These are phyloP conservation scores for Agrotis ipsilon DNA, from an alignment of 2,888 invertebrate species.

Conservation along the genomic window DNA sequence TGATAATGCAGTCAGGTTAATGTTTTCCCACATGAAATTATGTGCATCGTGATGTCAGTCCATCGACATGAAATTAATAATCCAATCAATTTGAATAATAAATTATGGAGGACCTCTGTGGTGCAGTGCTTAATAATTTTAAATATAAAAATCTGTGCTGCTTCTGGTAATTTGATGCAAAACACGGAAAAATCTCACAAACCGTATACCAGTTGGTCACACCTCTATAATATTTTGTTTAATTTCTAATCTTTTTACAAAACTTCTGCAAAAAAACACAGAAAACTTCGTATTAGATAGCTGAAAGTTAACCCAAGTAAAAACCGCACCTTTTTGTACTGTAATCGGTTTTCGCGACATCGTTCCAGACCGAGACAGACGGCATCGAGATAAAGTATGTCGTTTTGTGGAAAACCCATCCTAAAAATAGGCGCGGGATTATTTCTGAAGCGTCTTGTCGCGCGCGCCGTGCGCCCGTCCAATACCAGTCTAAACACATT, in stretches of 20 bases:
- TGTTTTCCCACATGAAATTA: background rate
- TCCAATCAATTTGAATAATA: too few species aligned
- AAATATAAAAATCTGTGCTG: background rate
- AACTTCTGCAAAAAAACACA: conserved; percentile 13
- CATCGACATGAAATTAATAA: too few species aligned
- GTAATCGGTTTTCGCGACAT: conserved; percentile 55
- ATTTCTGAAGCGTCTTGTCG: conserved; percentile 86
- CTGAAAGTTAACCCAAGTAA: conserved; percentile 34
- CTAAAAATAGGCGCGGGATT: conserved; percentile 88
- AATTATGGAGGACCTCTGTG: too few species aligned
- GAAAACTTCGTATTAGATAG: conserved; percentile 19
- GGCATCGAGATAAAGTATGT: conserved; percentile 84
- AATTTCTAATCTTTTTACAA: conserved; percentile 2
- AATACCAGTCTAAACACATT: conserved; percentile 86
- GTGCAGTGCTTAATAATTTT: too few species aligned
- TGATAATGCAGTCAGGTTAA: background rate
- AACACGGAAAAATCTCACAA: background rate
- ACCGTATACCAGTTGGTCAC: background rate
- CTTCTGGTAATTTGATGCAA: background rate
- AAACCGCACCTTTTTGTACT: conserved; percentile 44
- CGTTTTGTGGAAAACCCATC: conserved; percentile 88
- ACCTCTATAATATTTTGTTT: conserved; percentile 5
- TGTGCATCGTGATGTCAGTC: too few species aligned
- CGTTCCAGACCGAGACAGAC: conserved; percentile 68
- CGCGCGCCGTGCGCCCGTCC: conserved; percentile 76